These are phyloP conservation scores for Petrolisthes cinctipes DNA, from an alignment of 2,888 invertebrate species.

Conservation along the genomic window DNA sequence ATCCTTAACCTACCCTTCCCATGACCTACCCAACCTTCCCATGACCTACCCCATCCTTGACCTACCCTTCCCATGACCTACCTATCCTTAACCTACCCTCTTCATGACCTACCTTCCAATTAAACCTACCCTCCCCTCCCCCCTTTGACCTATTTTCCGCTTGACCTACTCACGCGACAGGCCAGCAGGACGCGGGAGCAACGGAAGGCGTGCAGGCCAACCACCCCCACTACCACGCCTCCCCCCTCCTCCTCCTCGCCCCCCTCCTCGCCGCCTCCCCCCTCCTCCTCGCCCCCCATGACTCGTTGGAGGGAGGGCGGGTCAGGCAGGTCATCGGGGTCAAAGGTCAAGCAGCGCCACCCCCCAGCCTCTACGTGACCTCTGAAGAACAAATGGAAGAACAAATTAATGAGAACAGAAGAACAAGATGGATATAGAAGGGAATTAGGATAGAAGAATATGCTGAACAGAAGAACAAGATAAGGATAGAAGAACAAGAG, in stretches of 20 bases:
- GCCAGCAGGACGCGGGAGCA: conserved; percentile 9
- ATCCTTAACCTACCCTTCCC: too few relatives aligned
- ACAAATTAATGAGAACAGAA: background rate
- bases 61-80: too few relatives aligned
- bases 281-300: background rate
- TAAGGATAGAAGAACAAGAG: background rate
- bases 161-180: conserved; percentile 21
- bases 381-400: background rate
- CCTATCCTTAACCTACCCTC: too few relatives aligned
- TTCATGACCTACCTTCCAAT: too few relatives aligned
- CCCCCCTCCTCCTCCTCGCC: conserved; percentile 12
- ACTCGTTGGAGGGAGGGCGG: background rate
- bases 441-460: background rate
- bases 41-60: too few relatives aligned
- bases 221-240: conserved; percentile 5
- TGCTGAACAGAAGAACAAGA: background rate
- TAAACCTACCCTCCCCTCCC: too few relatives aligned
- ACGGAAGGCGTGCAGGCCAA: conserved; percentile 41
- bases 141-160: too few relatives aligned
- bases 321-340: conserved; percentile 29
- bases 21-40: too few relatives aligned
- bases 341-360: conserved; percentile 21
- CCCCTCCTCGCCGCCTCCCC: conserved; percentile 10
- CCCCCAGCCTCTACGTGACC: background rate
- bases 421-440: background rate